phyloP scores from a whole-genome alignment of 2,113 vertebrate genomes.

The Pantherophis guttatus region DNA sequence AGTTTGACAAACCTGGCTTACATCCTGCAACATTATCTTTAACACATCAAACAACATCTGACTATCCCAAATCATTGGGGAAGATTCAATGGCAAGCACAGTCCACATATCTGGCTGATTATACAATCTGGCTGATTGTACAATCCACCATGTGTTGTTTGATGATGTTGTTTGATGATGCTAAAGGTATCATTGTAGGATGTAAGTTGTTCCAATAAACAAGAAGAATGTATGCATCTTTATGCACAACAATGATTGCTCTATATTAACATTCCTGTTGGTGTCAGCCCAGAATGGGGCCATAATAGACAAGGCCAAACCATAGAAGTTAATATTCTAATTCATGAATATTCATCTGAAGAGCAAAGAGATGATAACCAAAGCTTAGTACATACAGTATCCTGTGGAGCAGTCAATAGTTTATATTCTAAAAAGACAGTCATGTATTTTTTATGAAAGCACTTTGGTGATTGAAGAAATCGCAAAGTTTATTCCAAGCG shows the following conservation, averaged over 20 bases:
- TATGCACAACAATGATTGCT: background rate
- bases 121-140: no score
- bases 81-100: no score
- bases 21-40: no score
- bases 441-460: background rate
- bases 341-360: background rate
- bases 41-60: no score
- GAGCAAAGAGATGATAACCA: background rate
- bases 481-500: background rate
- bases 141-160: no score
- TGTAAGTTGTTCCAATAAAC: background rate
- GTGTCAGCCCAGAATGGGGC: background rate
- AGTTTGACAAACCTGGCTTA: no score
- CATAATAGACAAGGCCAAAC: background rate
- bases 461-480: background rate
- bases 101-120: no score
- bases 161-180: no score
- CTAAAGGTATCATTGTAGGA: no score
- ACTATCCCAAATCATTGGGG: no score
- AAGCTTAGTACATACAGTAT: background rate
- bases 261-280: background rate
- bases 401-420: background rate
- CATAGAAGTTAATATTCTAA: background rate
- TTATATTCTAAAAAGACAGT: background rate
- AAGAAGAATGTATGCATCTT: background rate